phyloP scores from a whole-genome alignment of 2,113 vertebrate genomes.

The Lichenostomus cassidix region DNA sequence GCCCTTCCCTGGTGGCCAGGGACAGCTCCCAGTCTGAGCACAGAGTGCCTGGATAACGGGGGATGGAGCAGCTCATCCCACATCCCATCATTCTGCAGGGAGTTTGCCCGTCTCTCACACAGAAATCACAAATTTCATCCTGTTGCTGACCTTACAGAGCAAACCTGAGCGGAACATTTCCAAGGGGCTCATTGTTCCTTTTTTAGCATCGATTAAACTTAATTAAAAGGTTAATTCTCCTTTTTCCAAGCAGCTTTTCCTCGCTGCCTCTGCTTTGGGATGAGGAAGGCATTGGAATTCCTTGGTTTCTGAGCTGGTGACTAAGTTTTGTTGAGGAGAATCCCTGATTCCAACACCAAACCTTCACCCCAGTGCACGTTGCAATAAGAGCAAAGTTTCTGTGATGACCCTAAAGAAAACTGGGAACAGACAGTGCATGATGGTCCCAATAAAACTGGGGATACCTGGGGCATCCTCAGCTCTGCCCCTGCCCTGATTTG shows the following conservation, averaged over 20 bases:
- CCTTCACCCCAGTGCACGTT: fast-evolving
- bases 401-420: neutral
- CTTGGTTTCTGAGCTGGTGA: neutral
- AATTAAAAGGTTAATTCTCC: neutral
- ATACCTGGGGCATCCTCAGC: neutral
- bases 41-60: fast-evolving
- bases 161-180: neutral
- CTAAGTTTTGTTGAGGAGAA: too few relatives aligned
- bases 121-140: neutral
- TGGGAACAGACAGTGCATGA: fast-evolving
- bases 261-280: neutral
- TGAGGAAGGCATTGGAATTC: neutral
- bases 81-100: fast-evolving
- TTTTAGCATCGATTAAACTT: neutral
- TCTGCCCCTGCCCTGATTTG: neutral
- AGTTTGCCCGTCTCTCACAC: neutral
- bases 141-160: neutral
- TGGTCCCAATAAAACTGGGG: fast-evolving
- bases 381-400: fast-evolving
- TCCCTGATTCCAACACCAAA: neutral
- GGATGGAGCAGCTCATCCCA: neutral
- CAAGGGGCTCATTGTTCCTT: neutral
- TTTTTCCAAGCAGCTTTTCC: neutral
- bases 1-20: neutral
- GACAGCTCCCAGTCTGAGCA: neutral